Percentiles rank a stretch among this genome's conserved stretches.
Evolutionary conservation across 2,797 vertebrate species (phyloP).

Genomic region (Lutjanus argentimaculatus): DNA sequence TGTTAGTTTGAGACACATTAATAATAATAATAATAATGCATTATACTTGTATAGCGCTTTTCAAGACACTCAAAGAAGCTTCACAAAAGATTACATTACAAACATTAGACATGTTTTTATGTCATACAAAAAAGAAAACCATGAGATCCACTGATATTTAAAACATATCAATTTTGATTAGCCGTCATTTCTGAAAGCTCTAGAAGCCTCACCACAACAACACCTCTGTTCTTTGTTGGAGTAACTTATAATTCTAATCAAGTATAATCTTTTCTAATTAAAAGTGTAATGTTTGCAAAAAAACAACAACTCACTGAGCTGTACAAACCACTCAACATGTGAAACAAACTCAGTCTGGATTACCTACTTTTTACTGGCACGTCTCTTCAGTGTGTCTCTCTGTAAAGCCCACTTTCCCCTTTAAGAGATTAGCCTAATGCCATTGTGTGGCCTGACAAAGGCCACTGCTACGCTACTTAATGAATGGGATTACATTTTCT

Average conservation of each 20-base stretch:
- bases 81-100: too few species aligned
- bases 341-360: conserved; percentile 39
- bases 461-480: conserved; percentile 27
- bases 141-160: too few species aligned
- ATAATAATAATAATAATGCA: too few species aligned
- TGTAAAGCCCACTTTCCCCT: conserved; percentile 56
- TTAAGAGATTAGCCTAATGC: conserved; percentile 65
- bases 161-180: background rate
- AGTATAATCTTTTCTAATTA: background rate
- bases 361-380: conserved; percentile 57
- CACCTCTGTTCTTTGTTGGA: background rate
- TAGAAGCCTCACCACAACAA: background rate
- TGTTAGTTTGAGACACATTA: background rate
- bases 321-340: background rate
- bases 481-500: conserved; percentile 50
- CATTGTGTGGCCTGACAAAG: conserved; percentile 61
- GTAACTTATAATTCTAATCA: background rate
- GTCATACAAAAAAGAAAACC: background rate
- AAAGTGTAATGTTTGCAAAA: conserved; percentile 3
- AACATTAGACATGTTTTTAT: background rate
- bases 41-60: too few species aligned
- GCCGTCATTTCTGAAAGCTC: fast-evolving
- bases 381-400: conserved; percentile 18
- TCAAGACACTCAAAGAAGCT: too few species aligned
- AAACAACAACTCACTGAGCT: background rate